These are phyloP conservation scores for Scotopteryx bipunctaria DNA, from an alignment of 2,888 invertebrate species.

Conservation along the genomic window DNA sequence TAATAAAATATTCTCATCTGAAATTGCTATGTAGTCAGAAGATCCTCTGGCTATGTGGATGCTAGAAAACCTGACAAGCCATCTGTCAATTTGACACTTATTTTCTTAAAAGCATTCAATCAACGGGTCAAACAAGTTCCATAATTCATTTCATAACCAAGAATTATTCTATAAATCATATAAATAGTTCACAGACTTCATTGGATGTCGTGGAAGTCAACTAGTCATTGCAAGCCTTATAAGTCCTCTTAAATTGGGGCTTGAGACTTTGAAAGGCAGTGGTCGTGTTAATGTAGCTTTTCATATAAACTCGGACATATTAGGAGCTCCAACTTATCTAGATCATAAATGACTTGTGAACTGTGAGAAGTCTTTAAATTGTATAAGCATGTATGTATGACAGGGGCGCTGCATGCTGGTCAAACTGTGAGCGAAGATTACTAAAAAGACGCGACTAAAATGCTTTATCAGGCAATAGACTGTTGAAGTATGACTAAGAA, in stretches of 20 bases:
- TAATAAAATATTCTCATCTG: no score
- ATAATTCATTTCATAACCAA: constrained; percentile 21
- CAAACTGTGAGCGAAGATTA: no score
- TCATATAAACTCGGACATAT: constrained; percentile 44
- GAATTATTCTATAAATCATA: constrained; percentile 35
- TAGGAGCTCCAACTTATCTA: constrained; percentile 44
- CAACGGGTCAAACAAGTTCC: constrained; percentile 10
- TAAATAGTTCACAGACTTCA: constrained; percentile 38
- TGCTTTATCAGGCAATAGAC: no score
- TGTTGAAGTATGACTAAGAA: no score
- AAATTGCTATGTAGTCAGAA: no score
- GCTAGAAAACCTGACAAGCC: background rate
- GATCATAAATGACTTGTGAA: constrained; percentile 21
- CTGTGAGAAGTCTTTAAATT: background rate
- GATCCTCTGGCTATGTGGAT: no score
- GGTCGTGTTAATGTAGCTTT: constrained; percentile 26
- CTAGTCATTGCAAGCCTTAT: constrained; percentile 48
- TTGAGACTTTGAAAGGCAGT: constrained; percentile 42
- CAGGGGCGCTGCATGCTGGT: no score
- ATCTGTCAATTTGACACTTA: constrained; percentile 18
- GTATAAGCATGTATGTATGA: no score
- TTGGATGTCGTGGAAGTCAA: constrained; percentile 37
- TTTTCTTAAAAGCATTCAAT: constrained; percentile 14
- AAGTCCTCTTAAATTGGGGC: constrained; percentile 46
- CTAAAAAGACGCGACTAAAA: no score